Evolutionary conservation across 2,888 invertebrate species (phyloP), one percentile per base, ranked within the genome.

Genomic region (Congeria kusceri): DNA sequence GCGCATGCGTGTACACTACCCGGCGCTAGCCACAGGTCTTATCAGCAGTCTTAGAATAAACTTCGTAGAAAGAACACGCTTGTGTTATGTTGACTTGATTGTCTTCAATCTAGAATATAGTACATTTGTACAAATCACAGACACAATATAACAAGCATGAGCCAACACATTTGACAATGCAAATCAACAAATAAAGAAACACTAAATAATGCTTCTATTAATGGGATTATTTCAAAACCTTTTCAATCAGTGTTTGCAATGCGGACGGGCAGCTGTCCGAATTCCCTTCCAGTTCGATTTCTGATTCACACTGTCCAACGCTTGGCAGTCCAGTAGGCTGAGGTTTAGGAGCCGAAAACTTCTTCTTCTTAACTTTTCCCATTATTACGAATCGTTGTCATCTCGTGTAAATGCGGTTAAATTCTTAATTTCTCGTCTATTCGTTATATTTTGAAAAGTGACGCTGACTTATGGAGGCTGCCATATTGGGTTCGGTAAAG

Each of bases 361-460:
- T 87, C 83, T 89, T 91, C 56, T 86, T 83, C 72, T 87, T 89
- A 23, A 67, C 77, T 82, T 91, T 91, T 7, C 91, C 91, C 91
- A 91, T 91, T 64, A 7, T 39, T 11, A 28, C 47, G 39, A 9
- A 20, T 1, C 47, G 32, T 44, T 11, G 28, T 27, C 66, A 66
- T 73, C 1, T 23, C 53, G 53, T 1, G 18, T 18, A 29, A 29
- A 1, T 20, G 18, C 57, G 18, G 20, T 3, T 39, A 29, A 53
- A 39, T 13, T 39, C 39, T 39, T 39, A 5, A 39, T 11, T 39
- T 39, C 5, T 9, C 39, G 3, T 11, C 9, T 53, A 23, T 53
- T 3, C 5, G 1, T 53, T 23, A 13, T 20, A n/a, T 20, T 5
- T 32, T 44, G 11, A 28, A 58, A 5, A 47, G 64, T 72, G 71